Base-by-base conservation (phyloP, 2,888 invertebrate genomes). In the Smittia sp. region DNA sequence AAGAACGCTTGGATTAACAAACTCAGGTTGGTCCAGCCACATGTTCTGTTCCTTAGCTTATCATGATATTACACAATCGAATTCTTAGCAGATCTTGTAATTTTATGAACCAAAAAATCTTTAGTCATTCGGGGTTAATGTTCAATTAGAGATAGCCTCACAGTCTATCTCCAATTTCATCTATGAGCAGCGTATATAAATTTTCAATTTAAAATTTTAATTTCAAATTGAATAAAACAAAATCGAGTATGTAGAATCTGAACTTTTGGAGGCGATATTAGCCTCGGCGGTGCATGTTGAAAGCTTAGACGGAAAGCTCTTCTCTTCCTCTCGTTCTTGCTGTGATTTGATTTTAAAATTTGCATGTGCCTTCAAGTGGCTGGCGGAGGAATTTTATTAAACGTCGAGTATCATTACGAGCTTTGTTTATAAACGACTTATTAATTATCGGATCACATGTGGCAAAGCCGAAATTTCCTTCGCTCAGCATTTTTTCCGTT, bases 391-490 rank as follows among this genome's bases (percentile, higher is more conserved):
- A 25, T 58, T 9, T 63, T 25, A 63, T 63, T 9, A 25, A 63
- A 63, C 4, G 63, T 63, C 11, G 25, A 2, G 27, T 22, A 27
- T 25, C 20, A 63, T 62, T 54, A 18, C 62, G 62, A 62, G 13
- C 22, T 3, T 11, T 27, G 27, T 25, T 63, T 63, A 63, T 63
- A 63, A 63, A 63, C 63, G 63, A 63, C n/a, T 15, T n/a, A 27
- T 63, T 63, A 63, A 63, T 63, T 25, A 63, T 63, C 27, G 63
- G 11, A 63, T 63, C 63, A 27, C 13, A 25, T 63, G 58, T 22
- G 11, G 24, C 25, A 25, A 24, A 27, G 25, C 13, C 27, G 27
- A 63, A 63, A 13, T 46, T 46, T 46, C 46, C n/a, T 46, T 24
- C n/a, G n/a, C n/a, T n/a, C n/a, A n/a, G n/a, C n/a, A n/a, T n/a